These are phyloP conservation scores for Lytechinus pictus DNA, from an alignment of 35 echinoderm and acorn worm genomes.

Conservation along the genomic window DNA sequence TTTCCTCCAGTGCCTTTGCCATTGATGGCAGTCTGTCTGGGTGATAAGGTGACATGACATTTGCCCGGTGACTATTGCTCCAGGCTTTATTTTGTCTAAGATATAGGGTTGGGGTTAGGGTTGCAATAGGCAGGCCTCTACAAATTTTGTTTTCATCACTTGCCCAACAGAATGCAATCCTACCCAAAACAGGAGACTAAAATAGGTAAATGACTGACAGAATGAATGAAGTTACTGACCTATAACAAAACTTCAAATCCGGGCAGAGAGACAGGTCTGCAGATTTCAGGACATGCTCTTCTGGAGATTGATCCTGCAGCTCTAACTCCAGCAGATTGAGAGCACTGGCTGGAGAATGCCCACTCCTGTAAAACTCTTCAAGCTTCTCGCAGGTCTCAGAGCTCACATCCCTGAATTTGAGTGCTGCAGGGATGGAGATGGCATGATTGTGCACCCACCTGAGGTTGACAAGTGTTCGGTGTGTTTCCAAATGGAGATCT, in stretches of 20 bases:
- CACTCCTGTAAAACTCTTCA: neutral
- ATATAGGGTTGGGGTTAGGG: too few species aligned
- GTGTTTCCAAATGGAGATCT: neutral
- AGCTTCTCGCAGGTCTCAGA: neutral
- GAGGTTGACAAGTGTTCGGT: neutral
- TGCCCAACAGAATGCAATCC: too few species aligned
- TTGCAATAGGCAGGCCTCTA: too few species aligned
- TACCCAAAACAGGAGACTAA: too few species aligned
- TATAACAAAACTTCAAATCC: constrained; percentile 26
- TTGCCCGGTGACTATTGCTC: too few species aligned
- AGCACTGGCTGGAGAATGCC: constrained; percentile 19
- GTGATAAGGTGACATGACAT: too few species aligned
- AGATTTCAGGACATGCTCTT: neutral
- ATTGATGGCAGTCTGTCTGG: too few species aligned
- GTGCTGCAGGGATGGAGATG: constrained; percentile 28
- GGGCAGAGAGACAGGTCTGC: constrained; percentile 24
- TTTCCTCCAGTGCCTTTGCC: too few species aligned
- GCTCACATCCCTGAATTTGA: neutral
- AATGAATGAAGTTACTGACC: neutral
- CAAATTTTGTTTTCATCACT: too few species aligned
- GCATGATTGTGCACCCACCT: neutral
- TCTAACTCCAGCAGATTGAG: constrained; percentile 18
- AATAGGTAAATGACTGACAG: neutral
- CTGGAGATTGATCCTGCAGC: neutral
- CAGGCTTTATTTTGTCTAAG: too few species aligned